phyloP scores from a whole-genome alignment of 1,140 invertebrate genomes.

The Papilio aristodemus region DNA sequence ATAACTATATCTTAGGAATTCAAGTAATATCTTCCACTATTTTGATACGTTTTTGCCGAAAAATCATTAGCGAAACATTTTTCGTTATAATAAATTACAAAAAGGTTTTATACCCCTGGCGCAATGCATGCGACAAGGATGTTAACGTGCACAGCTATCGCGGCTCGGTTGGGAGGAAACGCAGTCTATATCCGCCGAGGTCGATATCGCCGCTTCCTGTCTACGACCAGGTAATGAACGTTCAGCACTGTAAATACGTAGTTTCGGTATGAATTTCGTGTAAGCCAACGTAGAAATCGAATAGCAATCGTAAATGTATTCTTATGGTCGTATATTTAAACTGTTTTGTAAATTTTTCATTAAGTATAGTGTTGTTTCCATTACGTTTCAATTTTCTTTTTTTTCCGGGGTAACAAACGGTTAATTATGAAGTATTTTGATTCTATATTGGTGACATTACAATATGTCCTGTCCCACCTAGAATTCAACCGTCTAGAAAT shows the following conservation, averaged over 20 bases:
- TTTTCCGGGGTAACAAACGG: neutral
- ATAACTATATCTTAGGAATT: neutral
- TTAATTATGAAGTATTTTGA: too few relatives aligned
- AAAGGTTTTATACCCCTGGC: neutral
- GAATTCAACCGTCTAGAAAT: neutral
- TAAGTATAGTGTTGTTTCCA: neutral
- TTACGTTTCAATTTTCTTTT: neutral
- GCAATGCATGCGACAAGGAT: constrained; percentile 22
- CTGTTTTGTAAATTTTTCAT: constrained; percentile 3
- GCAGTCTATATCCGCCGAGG: constrained; percentile 41
- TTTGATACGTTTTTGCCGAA: neutral
- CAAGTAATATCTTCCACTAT: neutral
- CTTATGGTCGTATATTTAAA: neutral
- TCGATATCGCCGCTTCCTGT: constrained; percentile 44
- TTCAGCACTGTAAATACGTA: constrained; percentile 2
- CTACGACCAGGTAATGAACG: constrained; percentile 11
- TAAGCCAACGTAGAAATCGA: neutral
- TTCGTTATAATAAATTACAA: neutral
- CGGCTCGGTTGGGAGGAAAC: constrained; percentile 33
- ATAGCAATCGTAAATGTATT: neutral
- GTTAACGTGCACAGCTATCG: constrained; percentile 17
- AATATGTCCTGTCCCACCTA: neutral
- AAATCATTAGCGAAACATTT: neutral
- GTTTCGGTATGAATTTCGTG: constrained; percentile 2
- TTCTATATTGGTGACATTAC: neutral